Conservation (phyloP, 2,888 invertebrate genomes). For the Nasonia oneida region DNA sequence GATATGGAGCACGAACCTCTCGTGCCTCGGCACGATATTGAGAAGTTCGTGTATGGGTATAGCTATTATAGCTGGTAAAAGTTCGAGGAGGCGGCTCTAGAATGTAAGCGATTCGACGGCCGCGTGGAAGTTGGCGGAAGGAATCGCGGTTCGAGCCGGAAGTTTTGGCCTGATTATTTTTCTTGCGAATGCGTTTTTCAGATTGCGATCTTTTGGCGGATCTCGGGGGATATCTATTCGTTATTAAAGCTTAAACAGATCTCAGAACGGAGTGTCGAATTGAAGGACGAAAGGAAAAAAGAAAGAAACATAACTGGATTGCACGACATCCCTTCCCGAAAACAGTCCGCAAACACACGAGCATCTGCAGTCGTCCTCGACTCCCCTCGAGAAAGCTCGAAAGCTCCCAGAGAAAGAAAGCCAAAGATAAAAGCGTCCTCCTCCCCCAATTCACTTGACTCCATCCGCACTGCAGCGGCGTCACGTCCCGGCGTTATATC, state of each 20-base stretch:
- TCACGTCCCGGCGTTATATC: conserved; percentile 60
- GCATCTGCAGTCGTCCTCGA: background rate
- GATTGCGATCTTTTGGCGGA: too few relatives aligned
- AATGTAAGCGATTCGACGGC: background rate
- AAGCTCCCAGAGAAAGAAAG: background rate
- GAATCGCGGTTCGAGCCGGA: too few relatives aligned
- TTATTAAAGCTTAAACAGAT: too few relatives aligned
- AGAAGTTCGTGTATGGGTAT: background rate
- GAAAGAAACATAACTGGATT: too few relatives aligned
- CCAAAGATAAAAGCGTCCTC: background rate
- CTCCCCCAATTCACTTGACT: conserved; percentile 11
- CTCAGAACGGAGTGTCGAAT: too few relatives aligned
- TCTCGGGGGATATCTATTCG: too few relatives aligned
- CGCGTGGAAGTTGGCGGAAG: too few relatives aligned
- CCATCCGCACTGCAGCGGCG: background rate
- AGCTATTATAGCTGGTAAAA: background rate
- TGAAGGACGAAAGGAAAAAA: too few relatives aligned
- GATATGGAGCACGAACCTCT: conserved; percentile 10
- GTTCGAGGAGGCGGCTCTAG: background rate
- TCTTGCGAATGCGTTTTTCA: too few relatives aligned
- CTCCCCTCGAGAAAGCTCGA: background rate
- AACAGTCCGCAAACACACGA: background rate
- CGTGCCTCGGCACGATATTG: background rate
- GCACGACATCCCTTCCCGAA: background rate
- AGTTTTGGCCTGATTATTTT: too few relatives aligned